Evolutionary conservation across 2,888 invertebrate species (phyloP).

Genomic region (Nesidiocoris tenuis): DNA sequence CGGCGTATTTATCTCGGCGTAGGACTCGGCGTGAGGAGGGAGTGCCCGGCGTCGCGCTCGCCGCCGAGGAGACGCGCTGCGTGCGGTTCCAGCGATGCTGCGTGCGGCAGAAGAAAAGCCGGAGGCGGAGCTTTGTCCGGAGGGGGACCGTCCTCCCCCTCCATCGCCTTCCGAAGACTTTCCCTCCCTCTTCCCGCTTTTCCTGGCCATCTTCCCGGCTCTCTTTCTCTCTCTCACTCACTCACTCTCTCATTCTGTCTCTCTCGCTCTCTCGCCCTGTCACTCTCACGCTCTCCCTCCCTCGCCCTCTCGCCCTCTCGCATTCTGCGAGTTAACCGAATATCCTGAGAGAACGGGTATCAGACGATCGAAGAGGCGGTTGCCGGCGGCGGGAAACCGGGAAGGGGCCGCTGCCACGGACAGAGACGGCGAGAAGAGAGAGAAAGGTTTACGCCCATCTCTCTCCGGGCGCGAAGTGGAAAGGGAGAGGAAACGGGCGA

Average conservation of each 20-base stretch:
- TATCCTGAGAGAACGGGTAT: neutral
- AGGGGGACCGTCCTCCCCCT: neutral
- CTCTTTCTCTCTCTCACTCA: slow-evolving; percentile 1
- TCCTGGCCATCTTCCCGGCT: slow-evolving; percentile 49
- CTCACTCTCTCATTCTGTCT: slow-evolving; percentile 10
- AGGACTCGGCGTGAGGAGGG: neutral
- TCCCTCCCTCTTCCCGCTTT: neutral
- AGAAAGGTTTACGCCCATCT: neutral
- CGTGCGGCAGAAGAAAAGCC: neutral
- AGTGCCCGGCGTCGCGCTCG: neutral
- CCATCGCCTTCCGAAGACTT: neutral
- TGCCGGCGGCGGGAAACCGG: neutral
- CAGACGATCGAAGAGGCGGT: neutral
- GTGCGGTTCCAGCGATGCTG: neutral
- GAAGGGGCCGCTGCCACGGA: neutral
- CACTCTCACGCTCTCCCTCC: slow-evolving; percentile 45
- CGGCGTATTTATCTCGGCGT: slow-evolving; percentile 2
- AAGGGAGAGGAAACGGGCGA: neutral
- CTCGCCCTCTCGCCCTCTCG: slow-evolving; percentile 25
- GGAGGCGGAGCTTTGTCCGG: neutral
- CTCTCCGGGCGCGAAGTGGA: neutral
- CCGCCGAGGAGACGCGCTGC: neutral
- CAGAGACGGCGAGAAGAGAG: neutral
- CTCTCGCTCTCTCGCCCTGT: neutral
- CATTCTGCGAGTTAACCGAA: neutral